These are phyloP conservation scores for Diplolepis rosae DNA, from an alignment of 2,888 invertebrate genomes.

Conservation along the genomic window DNA sequence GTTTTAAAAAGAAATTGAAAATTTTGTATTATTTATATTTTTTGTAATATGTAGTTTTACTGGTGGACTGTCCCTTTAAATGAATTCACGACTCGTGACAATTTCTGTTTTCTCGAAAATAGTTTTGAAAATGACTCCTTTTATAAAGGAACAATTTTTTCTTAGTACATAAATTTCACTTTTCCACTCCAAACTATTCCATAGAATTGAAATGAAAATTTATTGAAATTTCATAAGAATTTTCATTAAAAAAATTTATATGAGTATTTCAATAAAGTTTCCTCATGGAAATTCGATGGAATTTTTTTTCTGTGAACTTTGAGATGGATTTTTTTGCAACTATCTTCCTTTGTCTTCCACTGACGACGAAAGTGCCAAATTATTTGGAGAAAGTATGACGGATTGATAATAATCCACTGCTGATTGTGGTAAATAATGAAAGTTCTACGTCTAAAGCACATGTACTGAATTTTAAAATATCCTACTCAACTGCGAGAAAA, in stretches of 20 bases:
- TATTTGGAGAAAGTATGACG: slow-evolving; percentile 15
- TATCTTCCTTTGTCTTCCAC: background rate
- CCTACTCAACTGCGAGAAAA: background rate
- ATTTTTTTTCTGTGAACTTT: background rate
- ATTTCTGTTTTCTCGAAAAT: slow-evolving; percentile 4
- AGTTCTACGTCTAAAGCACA: background rate
- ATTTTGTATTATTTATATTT: too few relatives aligned
- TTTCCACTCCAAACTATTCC: background rate
- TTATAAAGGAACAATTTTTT: background rate
- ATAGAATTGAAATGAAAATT: background rate
- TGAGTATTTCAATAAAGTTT: too few relatives aligned
- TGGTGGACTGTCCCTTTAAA: too few relatives aligned
- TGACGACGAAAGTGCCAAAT: background rate
- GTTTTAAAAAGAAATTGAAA: too few relatives aligned
- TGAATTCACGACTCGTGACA: background rate
- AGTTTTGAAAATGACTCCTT: background rate
- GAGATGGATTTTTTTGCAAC: too few relatives aligned
- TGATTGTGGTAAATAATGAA: background rate
- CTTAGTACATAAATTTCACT: background rate
- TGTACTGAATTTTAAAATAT: background rate
- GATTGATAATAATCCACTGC: background rate
- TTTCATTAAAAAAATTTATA: background rate
- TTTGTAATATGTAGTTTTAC: too few relatives aligned
- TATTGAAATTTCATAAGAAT: background rate
- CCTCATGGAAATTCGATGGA: background rate